phyloP scores from a whole-genome alignment of 2,797 vertebrate genomes.

The Triplophysa yarkandensis region DNA sequence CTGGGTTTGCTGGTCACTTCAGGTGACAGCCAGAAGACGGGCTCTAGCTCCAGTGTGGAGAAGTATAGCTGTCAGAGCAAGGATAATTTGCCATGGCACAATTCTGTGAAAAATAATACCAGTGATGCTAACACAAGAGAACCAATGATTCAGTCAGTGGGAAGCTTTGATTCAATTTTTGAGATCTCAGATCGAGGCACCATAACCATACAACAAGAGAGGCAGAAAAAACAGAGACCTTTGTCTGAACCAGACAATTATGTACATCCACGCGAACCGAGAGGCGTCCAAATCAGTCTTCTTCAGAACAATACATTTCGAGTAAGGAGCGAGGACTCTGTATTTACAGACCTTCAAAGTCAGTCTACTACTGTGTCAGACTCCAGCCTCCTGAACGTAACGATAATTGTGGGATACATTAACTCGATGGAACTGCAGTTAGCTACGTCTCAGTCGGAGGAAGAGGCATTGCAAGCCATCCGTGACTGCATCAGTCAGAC shows the following conservation, averaged over 20 bases:
- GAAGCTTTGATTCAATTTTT: constrained; percentile 86
- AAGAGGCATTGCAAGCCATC: constrained; percentile 85
- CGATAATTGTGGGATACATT: constrained; percentile 93
- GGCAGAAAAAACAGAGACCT: constrained; percentile 75
- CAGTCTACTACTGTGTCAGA: constrained; percentile 77
- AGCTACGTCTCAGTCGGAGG: constrained; percentile 79
- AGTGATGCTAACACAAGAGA: constrained; percentile 73
- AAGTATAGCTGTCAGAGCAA: constrained; percentile 76
- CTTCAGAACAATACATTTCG: constrained; percentile 68
- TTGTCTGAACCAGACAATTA: constrained; percentile 85
- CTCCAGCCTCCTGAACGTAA: constrained; percentile 85
- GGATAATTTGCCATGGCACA: constrained; percentile 76
- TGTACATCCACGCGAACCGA: constrained; percentile 68
- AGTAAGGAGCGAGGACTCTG: constrained; percentile 70
- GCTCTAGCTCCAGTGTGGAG: constrained; percentile 83
- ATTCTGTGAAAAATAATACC: constrained; percentile 51
- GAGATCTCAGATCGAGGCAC: constrained; percentile 76
- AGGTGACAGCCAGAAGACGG: constrained; percentile 67
- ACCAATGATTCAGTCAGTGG: constrained; percentile 81
- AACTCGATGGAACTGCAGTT: constrained; percentile 92
- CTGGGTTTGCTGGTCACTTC: constrained; percentile 82
- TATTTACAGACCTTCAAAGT: constrained; percentile 74
- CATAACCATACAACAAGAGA: constrained; percentile 53
- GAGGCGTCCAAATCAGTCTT: constrained; percentile 55
- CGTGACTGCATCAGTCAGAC: constrained; percentile 87